A percentile compares a stretch with the other conserved stretches of the same genome.
These are phyloP conservation scores for Spodoptera exigua DNA, from an alignment of 2,888 invertebrate species.

Conservation along the genomic window DNA sequence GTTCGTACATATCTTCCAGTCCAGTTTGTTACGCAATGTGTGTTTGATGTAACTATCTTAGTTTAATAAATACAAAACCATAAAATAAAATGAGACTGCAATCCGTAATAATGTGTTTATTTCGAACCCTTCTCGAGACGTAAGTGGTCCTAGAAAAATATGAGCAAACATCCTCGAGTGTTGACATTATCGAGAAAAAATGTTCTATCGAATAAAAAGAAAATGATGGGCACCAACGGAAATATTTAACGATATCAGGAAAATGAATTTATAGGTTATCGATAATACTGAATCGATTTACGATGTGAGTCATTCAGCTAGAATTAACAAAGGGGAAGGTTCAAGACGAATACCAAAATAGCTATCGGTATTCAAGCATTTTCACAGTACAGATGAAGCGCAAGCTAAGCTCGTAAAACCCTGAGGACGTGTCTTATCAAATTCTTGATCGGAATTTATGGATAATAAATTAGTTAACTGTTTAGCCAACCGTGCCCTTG, in stretches of 20 bases:
- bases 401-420: conserved; percentile 67
- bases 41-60: conserved; percentile 87
- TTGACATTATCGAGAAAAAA: conserved; percentile 16
- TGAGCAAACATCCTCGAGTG: conserved; percentile 19
- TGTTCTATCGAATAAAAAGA: conserved; percentile 15
- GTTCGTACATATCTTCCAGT: conserved; percentile 84
- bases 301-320: conserved; percentile 19
- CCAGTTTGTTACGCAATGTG: conserved; percentile 85
- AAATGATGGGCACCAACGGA: conserved; percentile 15
- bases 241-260: conserved; percentile 14
- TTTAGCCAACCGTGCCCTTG: conserved; percentile 72
- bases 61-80: conserved; percentile 80
- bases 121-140: conserved; percentile 15
- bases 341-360: conserved; percentile 52
- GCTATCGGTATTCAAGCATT: conserved; percentile 36
- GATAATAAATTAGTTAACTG: conserved; percentile 79
- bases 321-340: conserved; percentile 35
- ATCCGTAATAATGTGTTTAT: conserved; percentile 68
- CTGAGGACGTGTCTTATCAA: conserved; percentile 78
- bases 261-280: conserved; percentile 36
- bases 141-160: conserved; percentile 24
- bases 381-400: conserved; percentile 64
- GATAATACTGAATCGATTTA: conserved; percentile 17
- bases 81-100: conserved; percentile 88
- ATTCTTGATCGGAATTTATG: conserved; percentile 78